Evolutionary conservation across 2,888 invertebrate species (phyloP).

Genomic region (Caenorhabditis auriculariae): DNA sequence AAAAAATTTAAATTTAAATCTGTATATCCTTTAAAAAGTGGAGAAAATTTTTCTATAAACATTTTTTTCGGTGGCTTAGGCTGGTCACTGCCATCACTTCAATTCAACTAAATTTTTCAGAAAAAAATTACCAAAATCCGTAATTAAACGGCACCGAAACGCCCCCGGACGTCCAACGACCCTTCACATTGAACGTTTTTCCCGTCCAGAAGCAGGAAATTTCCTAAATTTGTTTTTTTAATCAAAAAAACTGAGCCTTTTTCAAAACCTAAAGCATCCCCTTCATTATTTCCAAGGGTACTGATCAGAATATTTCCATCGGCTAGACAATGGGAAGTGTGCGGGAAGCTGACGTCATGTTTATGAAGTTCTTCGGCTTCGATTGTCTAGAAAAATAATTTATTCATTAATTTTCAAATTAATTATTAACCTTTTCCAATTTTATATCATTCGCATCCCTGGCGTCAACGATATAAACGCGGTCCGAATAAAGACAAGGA

Average conservation of each 20-base stretch:
- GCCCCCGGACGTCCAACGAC: conserved; percentile 64
- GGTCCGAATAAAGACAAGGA: conserved; percentile 79
- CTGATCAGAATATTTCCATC: conserved; percentile 92
- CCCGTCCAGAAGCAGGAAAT: conserved; percentile 85
- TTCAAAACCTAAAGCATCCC: conserved; percentile 79
- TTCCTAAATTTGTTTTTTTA: conserved; percentile 65
- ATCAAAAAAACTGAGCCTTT: no score
- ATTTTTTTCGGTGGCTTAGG: no score
- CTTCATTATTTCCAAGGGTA: conserved; percentile 84
- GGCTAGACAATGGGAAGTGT: conserved; percentile 89
- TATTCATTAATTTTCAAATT: conserved; percentile 63
- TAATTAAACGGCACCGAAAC: conserved; percentile 86
- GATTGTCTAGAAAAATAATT: no score
- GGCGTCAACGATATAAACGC: conserved; percentile 80
- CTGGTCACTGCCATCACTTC: no score
- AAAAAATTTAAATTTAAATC: no score
- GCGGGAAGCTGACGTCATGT: conserved; percentile 81
- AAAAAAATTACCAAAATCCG: conserved; percentile 62
- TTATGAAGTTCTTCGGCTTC: conserved; percentile 79
- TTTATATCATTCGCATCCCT: conserved; percentile 51
- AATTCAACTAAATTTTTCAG: no score
- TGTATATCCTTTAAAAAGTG: no score
- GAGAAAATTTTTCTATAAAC: no score
- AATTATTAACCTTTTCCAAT: conserved; percentile 9
- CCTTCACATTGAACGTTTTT: conserved; percentile 76